Percentiles rank a stretch among this genome's conserved stretches.
Evolutionary conservation across 2,113 vertebrate genomes (phyloP).

Genomic region (Haplochromis vanheusdeni): DNA sequence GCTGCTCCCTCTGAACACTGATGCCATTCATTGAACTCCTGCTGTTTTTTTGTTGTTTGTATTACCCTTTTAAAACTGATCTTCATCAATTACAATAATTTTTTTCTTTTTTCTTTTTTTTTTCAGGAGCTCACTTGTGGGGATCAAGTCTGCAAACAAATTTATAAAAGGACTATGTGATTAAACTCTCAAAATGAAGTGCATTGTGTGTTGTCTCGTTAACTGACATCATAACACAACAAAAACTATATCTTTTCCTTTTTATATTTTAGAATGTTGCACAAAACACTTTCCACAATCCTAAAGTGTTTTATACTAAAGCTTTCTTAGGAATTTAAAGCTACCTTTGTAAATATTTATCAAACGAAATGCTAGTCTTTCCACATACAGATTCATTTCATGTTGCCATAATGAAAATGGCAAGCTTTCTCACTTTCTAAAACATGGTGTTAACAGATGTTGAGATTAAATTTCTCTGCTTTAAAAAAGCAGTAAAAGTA

Average conservation of each 20-base stretch:
- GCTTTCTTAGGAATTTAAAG: background rate
- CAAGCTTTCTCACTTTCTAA: background rate
- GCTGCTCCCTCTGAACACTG: background rate
- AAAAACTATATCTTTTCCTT: background rate
- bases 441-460: background rate
- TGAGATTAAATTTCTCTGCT: background rate
- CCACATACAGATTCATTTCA: background rate
- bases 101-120: fast-evolving
- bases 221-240: background rate
- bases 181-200: background rate
- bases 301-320: background rate
- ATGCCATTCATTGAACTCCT: background rate
- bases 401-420: background rate
- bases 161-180: slow-evolving; percentile 69
- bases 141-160: slow-evolving; percentile 79
- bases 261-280: background rate
- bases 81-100: background rate
- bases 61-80: background rate
- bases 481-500: background rate
- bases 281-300: background rate
- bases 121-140: slow-evolving; percentile 84
- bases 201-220: background rate
- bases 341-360: background rate
- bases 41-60: background rate
- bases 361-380: background rate